Conservation (phyloP, 2,888 invertebrate genomes). For the Protonemura montana region DNA sequence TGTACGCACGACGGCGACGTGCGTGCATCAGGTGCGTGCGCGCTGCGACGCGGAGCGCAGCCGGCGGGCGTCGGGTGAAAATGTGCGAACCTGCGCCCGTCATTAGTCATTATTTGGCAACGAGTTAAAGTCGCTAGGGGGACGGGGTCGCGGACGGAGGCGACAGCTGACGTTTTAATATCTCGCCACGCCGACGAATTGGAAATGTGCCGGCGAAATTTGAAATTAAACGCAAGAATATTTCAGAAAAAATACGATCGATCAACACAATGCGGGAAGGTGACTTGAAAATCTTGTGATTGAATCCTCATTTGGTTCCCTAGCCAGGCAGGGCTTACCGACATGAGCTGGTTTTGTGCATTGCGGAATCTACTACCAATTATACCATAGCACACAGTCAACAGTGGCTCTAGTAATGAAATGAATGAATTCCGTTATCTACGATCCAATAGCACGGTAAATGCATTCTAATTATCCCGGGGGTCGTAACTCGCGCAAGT, state of each 20-base stretch:
- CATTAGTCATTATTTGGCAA: not conserved
- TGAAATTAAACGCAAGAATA: not conserved
- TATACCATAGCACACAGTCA: not conserved
- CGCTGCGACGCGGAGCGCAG: not conserved
- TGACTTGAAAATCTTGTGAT: too few species aligned
- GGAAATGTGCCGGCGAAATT: not conserved
- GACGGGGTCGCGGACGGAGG: not conserved
- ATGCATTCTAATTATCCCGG: not conserved
- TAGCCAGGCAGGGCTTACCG: too few species aligned
- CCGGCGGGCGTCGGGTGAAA: not conserved
- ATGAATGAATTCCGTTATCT: not conserved
- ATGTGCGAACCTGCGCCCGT: not conserved
- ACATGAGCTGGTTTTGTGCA: not conserved
- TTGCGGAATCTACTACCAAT: not conserved
- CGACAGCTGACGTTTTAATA: conserved; percentile 2
- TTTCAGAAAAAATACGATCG: not conserved
- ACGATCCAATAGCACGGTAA: not conserved
- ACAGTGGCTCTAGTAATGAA: not conserved
- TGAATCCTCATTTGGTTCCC: too few species aligned
- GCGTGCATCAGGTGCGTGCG: not conserved
- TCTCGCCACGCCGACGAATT: not conserved
- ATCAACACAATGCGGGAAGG: too few species aligned
- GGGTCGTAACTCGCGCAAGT: not conserved
- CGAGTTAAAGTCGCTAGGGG: not conserved
- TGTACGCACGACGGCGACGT: not conserved